phyloP scores from a whole-genome alignment of 2,113 vertebrate species.

The Petroica traversi region DNA sequence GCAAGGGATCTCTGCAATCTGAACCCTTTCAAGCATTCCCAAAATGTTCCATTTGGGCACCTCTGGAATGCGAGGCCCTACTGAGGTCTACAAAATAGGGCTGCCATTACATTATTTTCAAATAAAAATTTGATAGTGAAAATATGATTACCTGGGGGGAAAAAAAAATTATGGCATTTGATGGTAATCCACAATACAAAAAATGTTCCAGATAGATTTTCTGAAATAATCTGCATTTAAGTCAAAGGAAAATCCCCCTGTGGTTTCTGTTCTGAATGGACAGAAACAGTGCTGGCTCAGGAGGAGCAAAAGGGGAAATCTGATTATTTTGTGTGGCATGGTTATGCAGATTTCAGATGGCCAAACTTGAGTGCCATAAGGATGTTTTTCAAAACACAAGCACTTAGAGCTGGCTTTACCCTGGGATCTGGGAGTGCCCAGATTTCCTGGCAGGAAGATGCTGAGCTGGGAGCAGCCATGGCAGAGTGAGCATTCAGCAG shows the following conservation, averaged over 20 bases:
- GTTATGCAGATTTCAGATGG: not conserved
- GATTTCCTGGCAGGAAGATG: not conserved
- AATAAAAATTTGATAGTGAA: not conserved
- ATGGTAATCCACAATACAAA: not conserved
- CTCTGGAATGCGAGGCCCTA: not conserved
- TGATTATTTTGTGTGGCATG: not conserved
- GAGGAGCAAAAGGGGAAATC: not conserved
- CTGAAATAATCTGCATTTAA: not conserved
- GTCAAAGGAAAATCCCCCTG: not conserved
- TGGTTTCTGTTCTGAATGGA: not conserved
- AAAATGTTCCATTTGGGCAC: not conserved
- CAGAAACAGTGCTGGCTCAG: not conserved
- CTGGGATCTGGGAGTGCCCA: not conserved
- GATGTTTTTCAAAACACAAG: not conserved
- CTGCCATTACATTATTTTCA: not conserved
- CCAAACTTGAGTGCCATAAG: not conserved
- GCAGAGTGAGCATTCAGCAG: slow-evolving; percentile 11
- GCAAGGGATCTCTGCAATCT: not conserved
- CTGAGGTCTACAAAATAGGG: not conserved
- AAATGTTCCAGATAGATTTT: not conserved
- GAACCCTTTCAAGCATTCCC: not conserved
- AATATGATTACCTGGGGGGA: not conserved
- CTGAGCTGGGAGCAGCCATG: not conserved
- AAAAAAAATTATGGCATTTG: not conserved
- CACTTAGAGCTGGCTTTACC: not conserved